Percentiles rank a stretch among this genome's conserved stretches.
Conservation (phyloP, 2,797 vertebrate species). For the Neosilurus mollespiculum region DNA sequence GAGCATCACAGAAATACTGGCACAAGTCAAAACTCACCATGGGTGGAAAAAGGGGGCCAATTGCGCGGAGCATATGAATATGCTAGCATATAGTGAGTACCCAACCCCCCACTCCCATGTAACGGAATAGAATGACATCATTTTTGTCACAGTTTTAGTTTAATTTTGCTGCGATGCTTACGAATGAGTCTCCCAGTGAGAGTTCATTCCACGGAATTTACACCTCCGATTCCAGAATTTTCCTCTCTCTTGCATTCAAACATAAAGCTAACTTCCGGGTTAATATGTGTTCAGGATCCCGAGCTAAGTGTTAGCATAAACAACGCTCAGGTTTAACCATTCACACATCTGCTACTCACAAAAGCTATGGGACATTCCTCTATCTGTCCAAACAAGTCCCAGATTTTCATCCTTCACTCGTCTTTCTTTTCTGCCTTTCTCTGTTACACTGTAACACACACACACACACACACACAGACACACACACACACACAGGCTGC, state of each 20-base stretch:
- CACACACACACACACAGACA: slow-evolving; percentile 21
- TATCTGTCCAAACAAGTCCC: slow-evolving; percentile 46
- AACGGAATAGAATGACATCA: background rate
- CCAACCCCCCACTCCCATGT: too few species aligned
- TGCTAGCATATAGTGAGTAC: too few species aligned
- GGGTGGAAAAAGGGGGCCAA: too few species aligned
- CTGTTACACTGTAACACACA: slow-evolving; percentile 13
- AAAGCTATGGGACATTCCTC: slow-evolving; percentile 43
- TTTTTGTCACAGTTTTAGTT: background rate
- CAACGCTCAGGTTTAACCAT: slow-evolving; percentile 44
- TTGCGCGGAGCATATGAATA: too few species aligned
- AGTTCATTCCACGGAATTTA: background rate
- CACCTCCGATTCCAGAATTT: background rate
- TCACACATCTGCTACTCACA: slow-evolving; percentile 38
- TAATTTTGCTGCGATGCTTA: background rate
- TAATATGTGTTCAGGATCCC: slow-evolving; percentile 13
- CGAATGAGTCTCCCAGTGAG: background rate
- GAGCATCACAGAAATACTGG: too few species aligned
- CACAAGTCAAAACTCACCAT: too few species aligned
- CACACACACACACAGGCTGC: slow-evolving; percentile 5
- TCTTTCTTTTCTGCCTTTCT: slow-evolving; percentile 8
- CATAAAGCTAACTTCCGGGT: background rate
- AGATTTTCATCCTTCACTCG: slow-evolving; percentile 32
- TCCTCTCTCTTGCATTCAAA: background rate
- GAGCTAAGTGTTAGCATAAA: background rate